phyloP scores from a whole-genome alignment of 2,888 invertebrate genomes.

The Acrobasis repandana region DNA sequence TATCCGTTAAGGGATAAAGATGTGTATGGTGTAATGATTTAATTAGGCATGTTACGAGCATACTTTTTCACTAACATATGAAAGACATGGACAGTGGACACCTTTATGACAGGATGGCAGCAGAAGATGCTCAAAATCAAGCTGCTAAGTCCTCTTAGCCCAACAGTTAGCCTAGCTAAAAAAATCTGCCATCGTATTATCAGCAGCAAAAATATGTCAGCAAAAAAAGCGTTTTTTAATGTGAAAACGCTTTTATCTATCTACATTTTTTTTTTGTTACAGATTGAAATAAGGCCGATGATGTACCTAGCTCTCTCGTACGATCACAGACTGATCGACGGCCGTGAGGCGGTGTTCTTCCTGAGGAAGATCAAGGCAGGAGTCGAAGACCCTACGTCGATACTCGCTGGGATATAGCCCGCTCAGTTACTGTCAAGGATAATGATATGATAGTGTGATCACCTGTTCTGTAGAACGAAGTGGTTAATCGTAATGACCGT shows the following conservation, averaged over 20 bases:
- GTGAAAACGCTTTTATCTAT: no score
- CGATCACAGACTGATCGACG: conserved; percentile 99
- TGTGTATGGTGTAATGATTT: no score
- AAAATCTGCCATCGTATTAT: no score
- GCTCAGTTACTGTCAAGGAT: conserved; percentile 12
- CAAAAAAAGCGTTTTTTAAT: no score
- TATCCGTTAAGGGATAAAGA: not conserved
- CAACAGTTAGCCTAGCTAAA: no score
- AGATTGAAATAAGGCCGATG: conserved; percentile 99
- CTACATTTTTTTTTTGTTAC: conserved; percentile 56
- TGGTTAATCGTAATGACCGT: not conserved
- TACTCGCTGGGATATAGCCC: conserved; percentile 95
- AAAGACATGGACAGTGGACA: no score
- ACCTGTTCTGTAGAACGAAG: not conserved
- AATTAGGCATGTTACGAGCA: no score
- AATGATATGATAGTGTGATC: conserved; percentile 5
- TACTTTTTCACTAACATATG: no score
- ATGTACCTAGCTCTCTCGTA: conserved; percentile 99
- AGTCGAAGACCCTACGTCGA: conserved; percentile 97
- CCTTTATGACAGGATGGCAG: no score
- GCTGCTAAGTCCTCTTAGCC: no score
- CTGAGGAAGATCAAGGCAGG: conserved; percentile 96
- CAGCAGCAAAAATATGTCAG: no score
- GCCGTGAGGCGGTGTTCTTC: conserved; percentile 99
- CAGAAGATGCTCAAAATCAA: no score